phyloP scores from a whole-genome alignment of 2,113 vertebrate species.

The Atractosteus spatula region DNA sequence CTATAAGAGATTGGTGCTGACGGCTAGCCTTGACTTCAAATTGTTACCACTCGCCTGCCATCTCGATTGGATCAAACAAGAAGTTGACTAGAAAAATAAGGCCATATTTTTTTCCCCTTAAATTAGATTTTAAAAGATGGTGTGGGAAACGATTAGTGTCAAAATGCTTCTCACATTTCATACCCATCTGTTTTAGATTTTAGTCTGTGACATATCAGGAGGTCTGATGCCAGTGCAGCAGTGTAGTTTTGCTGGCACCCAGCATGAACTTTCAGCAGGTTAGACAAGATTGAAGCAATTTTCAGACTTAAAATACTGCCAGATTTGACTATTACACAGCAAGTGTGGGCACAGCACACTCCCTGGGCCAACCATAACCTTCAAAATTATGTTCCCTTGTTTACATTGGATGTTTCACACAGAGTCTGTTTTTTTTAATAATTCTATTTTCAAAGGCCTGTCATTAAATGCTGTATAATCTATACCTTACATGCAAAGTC shows the following conservation, averaged over 20 bases:
- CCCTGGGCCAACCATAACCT: constrained; percentile 20
- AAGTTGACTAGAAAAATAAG: constrained; percentile 44
- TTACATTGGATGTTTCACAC: constrained; percentile 17
- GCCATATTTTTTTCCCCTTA: constrained; percentile 27
- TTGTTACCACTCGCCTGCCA: constrained; percentile 49
- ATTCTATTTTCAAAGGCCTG: constrained; percentile 18
- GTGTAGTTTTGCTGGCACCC: constrained; percentile 17
- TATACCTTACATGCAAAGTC: no score
- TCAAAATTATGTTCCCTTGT: constrained; percentile 32
- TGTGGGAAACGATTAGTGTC: constrained; percentile 48
- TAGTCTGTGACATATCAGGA: constrained; percentile 15
- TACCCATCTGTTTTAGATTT: constrained; percentile 52
- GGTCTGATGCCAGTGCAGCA: constrained; percentile 33
- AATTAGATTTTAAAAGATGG: constrained; percentile 41
- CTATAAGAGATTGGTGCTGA: constrained; percentile 39
- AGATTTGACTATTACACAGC: constrained; percentile 20
- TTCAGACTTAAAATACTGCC: constrained; percentile 28
- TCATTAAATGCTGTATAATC: no score
- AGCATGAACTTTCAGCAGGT: constrained; percentile 31
- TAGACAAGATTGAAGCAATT: constrained; percentile 35
- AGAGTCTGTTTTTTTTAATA: constrained; percentile 31
- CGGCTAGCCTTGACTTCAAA: constrained; percentile 46
- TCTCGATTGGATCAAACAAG: constrained; percentile 34
- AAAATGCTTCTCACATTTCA: constrained; percentile 50
- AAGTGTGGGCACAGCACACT: constrained; percentile 15